phyloP scores from a whole-genome alignment of 2,113 vertebrate genomes.

The Trichomycterus rosablanca region DNA sequence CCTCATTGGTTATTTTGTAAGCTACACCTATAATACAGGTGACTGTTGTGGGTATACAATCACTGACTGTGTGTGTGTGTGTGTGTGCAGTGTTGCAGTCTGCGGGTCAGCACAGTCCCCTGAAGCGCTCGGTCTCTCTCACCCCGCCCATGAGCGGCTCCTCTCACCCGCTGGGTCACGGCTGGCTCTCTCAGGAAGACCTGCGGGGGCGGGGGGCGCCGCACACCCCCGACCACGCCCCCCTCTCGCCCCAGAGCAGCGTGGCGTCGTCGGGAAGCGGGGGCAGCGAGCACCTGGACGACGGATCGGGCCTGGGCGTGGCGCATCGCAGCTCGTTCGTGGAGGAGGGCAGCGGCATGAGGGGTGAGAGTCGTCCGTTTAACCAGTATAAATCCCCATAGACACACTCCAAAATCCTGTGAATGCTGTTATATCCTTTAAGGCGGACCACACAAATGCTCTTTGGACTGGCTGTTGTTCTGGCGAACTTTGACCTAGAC shows the following conservation, averaged over 20 bases:
- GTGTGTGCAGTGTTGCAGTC: conserved; percentile 70
- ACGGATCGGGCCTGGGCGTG: conserved; percentile 68
- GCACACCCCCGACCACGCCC: conserved; percentile 81
- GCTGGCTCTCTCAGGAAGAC: conserved; percentile 99
- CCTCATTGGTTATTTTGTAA: no score
- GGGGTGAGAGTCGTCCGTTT: conserved; percentile 73
- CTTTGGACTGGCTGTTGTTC: no score
- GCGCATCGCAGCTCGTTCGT: conserved; percentile 91
- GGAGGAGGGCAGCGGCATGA: conserved; percentile 98
- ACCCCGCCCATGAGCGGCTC: conserved; percentile 96
- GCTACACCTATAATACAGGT: no score
- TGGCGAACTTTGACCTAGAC: no score
- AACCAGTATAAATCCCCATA: no score
- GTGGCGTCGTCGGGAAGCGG: conserved; percentile 98
- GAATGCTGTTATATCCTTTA: no score
- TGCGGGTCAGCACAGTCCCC: conserved; percentile 89
- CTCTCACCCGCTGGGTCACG: conserved; percentile 87
- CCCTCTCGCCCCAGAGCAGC: conserved; percentile 98
- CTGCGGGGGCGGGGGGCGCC: conserved; percentile 81
- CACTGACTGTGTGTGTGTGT: conserved; percentile 22
- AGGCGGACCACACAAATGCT: no score
- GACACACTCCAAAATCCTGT: no score
- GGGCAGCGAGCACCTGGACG: conserved; percentile 97
- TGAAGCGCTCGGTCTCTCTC: conserved; percentile 98
- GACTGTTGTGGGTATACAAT: no score